phyloP scores from a whole-genome alignment of 2,888 invertebrate species.

The Zele albiditarsus region DNA sequence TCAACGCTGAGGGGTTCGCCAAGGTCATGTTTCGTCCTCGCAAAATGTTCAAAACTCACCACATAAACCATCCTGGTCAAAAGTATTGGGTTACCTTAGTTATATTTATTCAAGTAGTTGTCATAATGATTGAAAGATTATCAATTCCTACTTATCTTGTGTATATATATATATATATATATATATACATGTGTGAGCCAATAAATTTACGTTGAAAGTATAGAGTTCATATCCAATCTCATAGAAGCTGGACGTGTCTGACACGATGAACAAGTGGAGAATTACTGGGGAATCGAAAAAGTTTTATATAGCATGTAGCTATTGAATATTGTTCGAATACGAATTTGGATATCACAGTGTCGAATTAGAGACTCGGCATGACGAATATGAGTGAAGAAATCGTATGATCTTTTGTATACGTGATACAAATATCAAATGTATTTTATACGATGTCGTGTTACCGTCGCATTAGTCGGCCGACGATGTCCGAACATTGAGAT shows the following conservation, averaged over 20 bases:
- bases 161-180: neutral
- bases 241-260: too few species aligned
- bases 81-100: slow-evolving; percentile 65
- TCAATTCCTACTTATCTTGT: slow-evolving; percentile 16
- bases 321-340: too few species aligned
- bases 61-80: slow-evolving; percentile 68
- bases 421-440: slow-evolving; percentile 57
- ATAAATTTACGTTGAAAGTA: too few species aligned
- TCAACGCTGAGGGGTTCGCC: slow-evolving; percentile 53
- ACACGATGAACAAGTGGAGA: too few species aligned
- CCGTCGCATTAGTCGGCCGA: slow-evolving; percentile 58
- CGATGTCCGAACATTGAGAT: slow-evolving; percentile 48
- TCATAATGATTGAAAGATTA: slow-evolving; percentile 21
- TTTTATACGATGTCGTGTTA: slow-evolving; percentile 59
- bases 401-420: slow-evolving; percentile 25
- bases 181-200: too few species aligned
- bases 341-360: neutral
- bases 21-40: slow-evolving; percentile 53
- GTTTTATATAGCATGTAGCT: too few species aligned
- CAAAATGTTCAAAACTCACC: slow-evolving; percentile 57
- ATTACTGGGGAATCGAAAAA: too few species aligned
- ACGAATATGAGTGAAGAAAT: slow-evolving; percentile 21
- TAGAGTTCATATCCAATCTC: too few species aligned
- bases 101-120: slow-evolving; percentile 43
- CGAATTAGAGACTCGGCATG: slow-evolving; percentile 20